These are phyloP conservation scores for Thryonomys swinderianus DNA, from an alignment of 2,113 vertebrate species.

Conservation along the genomic window DNA sequence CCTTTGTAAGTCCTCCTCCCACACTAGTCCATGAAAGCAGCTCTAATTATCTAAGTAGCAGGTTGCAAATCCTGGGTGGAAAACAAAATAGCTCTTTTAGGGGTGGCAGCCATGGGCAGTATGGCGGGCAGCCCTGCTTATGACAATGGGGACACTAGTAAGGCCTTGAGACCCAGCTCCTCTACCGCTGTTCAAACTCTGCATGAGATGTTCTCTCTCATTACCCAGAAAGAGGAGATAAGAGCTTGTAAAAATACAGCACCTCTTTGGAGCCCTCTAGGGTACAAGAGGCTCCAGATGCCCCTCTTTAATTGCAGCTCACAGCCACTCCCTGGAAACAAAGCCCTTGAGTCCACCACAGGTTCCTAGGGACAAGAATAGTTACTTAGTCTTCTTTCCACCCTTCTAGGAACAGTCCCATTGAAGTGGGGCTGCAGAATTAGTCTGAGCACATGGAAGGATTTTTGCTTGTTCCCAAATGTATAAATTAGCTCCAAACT, in stretches of 20 bases:
- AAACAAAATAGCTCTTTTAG: not conserved
- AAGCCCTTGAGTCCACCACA: slow-evolving; percentile 45
- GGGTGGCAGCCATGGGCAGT: not conserved
- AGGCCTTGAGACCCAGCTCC: not conserved
- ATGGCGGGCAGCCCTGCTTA: not conserved
- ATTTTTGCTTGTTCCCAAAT: slow-evolving; percentile 32
- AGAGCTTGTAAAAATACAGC: slow-evolving; percentile 41
- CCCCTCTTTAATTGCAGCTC: slow-evolving; percentile 56
- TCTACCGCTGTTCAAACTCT: not conserved
- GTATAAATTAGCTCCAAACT: slow-evolving; percentile 11
- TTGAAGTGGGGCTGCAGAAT: slow-evolving; percentile 44
- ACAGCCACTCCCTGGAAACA: slow-evolving; percentile 15
- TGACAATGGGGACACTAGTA: not conserved
- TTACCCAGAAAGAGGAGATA: slow-evolving; percentile 60
- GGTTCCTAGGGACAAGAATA: not conserved
- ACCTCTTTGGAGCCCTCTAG: not conserved
- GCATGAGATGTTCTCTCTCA: slow-evolving; percentile 13
- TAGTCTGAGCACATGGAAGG: slow-evolving; percentile 59
- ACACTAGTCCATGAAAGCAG: not conserved
- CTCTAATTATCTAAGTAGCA: not conserved
- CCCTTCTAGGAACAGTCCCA: slow-evolving; percentile 37
- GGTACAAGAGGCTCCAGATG: slow-evolving; percentile 31
- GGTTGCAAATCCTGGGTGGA: not conserved
- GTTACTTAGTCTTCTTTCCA: slow-evolving; percentile 40
- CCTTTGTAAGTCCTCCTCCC: not conserved